These are phyloP conservation scores for Penaeus vannamei DNA, from an alignment of 1,140 invertebrate genomes.

Conservation along the genomic window DNA sequence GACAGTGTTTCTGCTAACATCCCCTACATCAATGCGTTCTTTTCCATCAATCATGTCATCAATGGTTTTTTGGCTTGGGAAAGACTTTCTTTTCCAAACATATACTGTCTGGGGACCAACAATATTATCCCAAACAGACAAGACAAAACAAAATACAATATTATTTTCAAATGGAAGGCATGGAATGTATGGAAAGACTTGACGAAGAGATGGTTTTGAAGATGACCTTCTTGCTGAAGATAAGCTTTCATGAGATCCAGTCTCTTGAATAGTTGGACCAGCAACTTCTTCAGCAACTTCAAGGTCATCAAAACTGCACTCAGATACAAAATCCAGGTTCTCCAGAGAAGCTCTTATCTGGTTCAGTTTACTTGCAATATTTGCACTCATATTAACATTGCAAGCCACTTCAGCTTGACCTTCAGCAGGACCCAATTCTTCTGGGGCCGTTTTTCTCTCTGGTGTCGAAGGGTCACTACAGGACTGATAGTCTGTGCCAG, in stretches of 20 bases:
- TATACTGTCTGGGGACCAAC: conserved; percentile 66
- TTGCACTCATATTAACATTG: conserved; percentile 60
- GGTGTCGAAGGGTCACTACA: conserved; percentile 46
- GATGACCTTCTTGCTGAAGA: neutral
- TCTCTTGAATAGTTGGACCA: neutral
- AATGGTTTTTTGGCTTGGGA: conserved; percentile 53
- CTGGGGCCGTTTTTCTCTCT: neutral
- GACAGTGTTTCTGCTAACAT: neutral
- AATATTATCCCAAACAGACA: conserved; percentile 67
- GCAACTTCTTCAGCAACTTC: neutral
- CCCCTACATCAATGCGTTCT: conserved; percentile 20
- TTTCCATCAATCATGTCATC: conserved; percentile 47
- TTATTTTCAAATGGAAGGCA: conserved; percentile 67
- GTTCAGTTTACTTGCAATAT: conserved; percentile 52
- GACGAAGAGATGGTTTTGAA: conserved; percentile 45
- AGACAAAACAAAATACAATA: conserved; percentile 67
- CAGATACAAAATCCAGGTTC: conserved; percentile 9
- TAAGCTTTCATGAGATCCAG: neutral
- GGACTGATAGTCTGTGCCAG: conserved; percentile 55
- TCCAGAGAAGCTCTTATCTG: conserved; percentile 38
- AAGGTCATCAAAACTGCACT: conserved; percentile 45
- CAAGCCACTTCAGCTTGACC: neutral
- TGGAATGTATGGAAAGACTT: conserved; percentile 61
- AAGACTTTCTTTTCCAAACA: conserved; percentile 66
- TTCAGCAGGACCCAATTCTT: neutral